These are phyloP conservation scores for Drosophila phalerata DNA, from an alignment of 2,888 invertebrate genomes.

Conservation along the genomic window DNA sequence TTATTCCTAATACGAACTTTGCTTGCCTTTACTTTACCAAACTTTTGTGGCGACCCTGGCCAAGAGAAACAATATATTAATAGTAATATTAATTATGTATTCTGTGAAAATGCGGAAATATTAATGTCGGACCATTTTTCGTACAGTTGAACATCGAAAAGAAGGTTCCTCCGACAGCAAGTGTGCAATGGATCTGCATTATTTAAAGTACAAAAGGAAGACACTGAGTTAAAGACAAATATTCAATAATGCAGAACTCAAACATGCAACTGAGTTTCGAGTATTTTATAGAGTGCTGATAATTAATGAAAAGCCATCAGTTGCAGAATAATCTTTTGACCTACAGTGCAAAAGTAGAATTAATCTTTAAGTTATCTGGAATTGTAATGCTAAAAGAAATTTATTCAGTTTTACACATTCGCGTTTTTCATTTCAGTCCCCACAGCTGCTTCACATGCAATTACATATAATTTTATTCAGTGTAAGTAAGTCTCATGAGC, in stretches of 20 bases:
- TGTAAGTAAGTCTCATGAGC: slow-evolving; percentile 33
- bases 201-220: slow-evolving; percentile 35
- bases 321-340: slow-evolving; percentile 2
- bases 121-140: slow-evolving; percentile 58
- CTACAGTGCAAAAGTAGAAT: slow-evolving; percentile 1
- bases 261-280: slow-evolving; percentile 1
- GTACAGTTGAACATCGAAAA: slow-evolving; percentile 7
- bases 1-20: no score
- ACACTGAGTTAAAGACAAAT: slow-evolving; percentile 21
- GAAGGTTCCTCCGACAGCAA: slow-evolving; percentile 6
- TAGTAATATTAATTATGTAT: slow-evolving; percentile 70
- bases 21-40: no score
- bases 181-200: slow-evolving; percentile 34
- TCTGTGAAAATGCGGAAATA: slow-evolving; percentile 53
- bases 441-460: slow-evolving; percentile 12
- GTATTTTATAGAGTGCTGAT: slow-evolving; percentile 31
- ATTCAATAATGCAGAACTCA: slow-evolving; percentile 16
- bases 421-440: slow-evolving; percentile 28
- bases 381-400: slow-evolving; percentile 28
- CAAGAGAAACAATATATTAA: slow-evolving; percentile 57
- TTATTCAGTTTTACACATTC: slow-evolving; percentile 23
- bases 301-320: slow-evolving; percentile 20
- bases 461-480: slow-evolving; percentile 49
- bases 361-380: slow-evolving; percentile 11
- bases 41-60: slow-evolving; percentile 23